phyloP scores from a whole-genome alignment of 2,113 vertebrate species.

The Microcebus jonahi region DNA sequence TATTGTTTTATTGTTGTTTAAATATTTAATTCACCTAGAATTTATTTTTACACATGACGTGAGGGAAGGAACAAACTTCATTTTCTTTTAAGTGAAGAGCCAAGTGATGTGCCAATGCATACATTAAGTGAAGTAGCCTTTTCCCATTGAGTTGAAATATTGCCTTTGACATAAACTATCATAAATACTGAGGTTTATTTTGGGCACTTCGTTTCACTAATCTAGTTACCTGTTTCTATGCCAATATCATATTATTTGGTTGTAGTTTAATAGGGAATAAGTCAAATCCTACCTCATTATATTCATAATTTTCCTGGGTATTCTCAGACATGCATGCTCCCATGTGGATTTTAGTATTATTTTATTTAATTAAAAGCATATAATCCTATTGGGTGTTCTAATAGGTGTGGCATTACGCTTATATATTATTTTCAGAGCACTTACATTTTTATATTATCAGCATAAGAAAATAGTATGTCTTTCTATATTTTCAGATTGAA shows the following conservation, averaged over 20 bases:
- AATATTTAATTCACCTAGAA: constrained; percentile 29
- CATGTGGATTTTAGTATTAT: not conserved
- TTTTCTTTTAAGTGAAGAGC: not conserved
- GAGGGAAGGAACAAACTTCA: not conserved
- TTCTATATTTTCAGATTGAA: constrained; percentile 40
- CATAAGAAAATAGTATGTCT: constrained; percentile 1
- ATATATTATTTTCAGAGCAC: not conserved
- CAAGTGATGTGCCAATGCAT: not conserved
- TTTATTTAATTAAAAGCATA: constrained; percentile 40
- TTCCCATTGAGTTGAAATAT: not conserved
- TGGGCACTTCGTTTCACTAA: not conserved
- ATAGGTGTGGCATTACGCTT: not conserved
- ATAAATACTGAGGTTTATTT: not conserved
- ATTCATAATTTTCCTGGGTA: not conserved
- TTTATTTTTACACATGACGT: not conserved
- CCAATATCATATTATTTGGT: not conserved
- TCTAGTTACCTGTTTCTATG: constrained; percentile 10
- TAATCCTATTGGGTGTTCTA: not conserved
- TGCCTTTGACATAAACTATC: not conserved
- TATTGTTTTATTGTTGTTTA: not conserved
- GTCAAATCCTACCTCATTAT: not conserved
- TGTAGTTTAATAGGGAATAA: not conserved
- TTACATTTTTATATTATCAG: constrained; percentile 20
- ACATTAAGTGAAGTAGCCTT: not conserved
- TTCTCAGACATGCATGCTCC: not conserved